Percentiles rank a stretch among this genome's conserved stretches.
These are phyloP conservation scores for Rhinichthys klamathensis DNA, from an alignment of 2,113 vertebrate species.

Conservation along the genomic window DNA sequence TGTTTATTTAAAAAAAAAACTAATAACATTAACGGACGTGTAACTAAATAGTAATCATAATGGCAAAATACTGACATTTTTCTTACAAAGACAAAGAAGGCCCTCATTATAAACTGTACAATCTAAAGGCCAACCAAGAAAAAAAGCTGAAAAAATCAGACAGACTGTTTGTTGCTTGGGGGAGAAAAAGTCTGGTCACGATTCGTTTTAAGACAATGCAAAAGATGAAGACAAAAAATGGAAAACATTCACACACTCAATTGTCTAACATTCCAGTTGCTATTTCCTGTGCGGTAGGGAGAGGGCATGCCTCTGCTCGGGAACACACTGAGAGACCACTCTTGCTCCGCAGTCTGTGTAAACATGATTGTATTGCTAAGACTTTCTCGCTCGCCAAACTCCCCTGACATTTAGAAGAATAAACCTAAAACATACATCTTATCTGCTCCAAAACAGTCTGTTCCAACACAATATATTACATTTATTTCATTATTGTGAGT, in stretches of 20 bases:
- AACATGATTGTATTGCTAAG: conserved; percentile 69
- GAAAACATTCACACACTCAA: conserved; percentile 65
- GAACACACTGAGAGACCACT: conserved; percentile 60
- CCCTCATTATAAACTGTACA: conserved; percentile 70
- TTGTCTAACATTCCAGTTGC: conserved; percentile 68
- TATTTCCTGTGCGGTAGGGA: conserved; percentile 72
- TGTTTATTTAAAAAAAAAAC: conserved; percentile 79
- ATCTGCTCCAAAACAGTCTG: conserved; percentile 43
- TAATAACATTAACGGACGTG: conserved; percentile 69
- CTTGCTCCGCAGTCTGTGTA: conserved; percentile 64
- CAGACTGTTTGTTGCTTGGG: neutral
- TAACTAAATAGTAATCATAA: conserved; percentile 65
- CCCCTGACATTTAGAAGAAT: conserved; percentile 52
- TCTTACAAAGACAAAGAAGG: conserved; percentile 35
- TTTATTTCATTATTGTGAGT: conserved; percentile 51
- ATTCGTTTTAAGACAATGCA: conserved; percentile 51
- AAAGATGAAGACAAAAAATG: conserved; percentile 47
- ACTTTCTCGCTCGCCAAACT: conserved; percentile 37
- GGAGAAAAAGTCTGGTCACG: conserved; percentile 24
- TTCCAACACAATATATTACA: conserved; percentile 56
- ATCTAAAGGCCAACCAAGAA: conserved; percentile 48
- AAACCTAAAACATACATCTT: conserved; percentile 58
- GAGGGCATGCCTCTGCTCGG: conserved; percentile 58
- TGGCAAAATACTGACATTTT: conserved; percentile 54
- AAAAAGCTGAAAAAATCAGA: neutral